A percentile compares a stretch with the other conserved stretches of the same genome.
These are phyloP conservation scores for Chondrilla cf. caribensis DNA, from an alignment of 37 sponge, comb jelly and placozoan species.

Conservation along the genomic window DNA sequence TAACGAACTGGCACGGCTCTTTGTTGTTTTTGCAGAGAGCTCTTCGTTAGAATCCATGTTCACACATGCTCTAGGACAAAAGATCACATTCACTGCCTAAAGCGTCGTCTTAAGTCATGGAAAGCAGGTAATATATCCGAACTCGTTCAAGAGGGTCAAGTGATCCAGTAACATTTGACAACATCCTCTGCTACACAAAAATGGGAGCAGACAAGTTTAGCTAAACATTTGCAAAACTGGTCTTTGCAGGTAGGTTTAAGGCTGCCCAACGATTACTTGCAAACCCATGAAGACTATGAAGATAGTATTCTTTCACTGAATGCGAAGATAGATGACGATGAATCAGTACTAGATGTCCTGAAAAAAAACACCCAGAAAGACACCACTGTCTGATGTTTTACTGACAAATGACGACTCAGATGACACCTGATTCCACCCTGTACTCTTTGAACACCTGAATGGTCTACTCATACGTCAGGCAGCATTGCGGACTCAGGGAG, in stretches of 20 bases:
- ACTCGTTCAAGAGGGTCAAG: background rate
- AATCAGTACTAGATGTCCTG: background rate
- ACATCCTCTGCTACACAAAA: background rate
- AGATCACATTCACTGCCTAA: background rate
- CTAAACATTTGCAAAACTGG: background rate
- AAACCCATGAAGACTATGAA: background rate
- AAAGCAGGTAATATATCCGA: background rate
- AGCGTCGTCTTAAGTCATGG: background rate
- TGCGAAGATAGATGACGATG: background rate
- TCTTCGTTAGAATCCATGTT: no score
- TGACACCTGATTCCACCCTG: background rate
- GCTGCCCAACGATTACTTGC: background rate
- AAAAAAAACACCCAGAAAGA: background rate
- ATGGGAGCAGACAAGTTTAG: background rate
- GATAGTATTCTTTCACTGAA: background rate
- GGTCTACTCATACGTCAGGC: background rate
- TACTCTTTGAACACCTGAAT: slow-evolving; percentile 17
- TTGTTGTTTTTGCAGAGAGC: no score
- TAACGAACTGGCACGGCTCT: no score
- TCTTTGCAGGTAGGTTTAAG: background rate
- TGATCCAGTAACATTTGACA: background rate
- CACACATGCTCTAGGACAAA: background rate
- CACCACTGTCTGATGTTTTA: background rate
- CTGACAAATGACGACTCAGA: background rate
- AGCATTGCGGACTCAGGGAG: background rate